Percentiles rank a stretch among this genome's conserved stretches.
Conservation (phyloP, 2,113 vertebrate species). For the Halcyon senegalensis region DNA sequence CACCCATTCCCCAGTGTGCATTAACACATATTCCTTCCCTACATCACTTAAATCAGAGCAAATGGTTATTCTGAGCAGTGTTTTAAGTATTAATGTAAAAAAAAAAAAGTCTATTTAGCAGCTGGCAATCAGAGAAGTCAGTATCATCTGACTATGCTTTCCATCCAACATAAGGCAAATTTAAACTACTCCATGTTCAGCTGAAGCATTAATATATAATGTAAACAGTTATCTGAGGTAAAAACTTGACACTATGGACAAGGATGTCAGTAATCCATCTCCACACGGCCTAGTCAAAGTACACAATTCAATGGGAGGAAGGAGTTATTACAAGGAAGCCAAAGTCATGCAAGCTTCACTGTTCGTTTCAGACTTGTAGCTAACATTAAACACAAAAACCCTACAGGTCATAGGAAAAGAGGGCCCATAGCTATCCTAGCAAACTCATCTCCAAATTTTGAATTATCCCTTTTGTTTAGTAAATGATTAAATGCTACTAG, state of each 20-base stretch:
- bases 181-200: background rate
- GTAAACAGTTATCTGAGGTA: background rate
- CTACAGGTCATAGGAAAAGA: background rate
- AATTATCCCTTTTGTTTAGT: background rate
- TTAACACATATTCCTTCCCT: background rate
- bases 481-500: background rate
- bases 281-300: background rate
- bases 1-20: background rate
- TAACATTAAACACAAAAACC: background rate
- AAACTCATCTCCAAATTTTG: background rate
- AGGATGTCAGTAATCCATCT: background rate
- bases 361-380: background rate
- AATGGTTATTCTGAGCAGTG: background rate
- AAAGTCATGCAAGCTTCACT: background rate
- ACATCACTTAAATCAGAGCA: background rate
- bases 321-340: background rate
- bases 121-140: background rate
- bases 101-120: background rate
- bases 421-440: background rate
- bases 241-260: background rate
- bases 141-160: background rate
- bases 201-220: background rate
- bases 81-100: background rate
- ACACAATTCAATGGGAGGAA: background rate
- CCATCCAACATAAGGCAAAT: background rate